Percentiles rank a stretch among this genome's conserved stretches.
Conservation (phyloP, 1,140 invertebrate genomes). For the Elymnias hypermnestra region DNA sequence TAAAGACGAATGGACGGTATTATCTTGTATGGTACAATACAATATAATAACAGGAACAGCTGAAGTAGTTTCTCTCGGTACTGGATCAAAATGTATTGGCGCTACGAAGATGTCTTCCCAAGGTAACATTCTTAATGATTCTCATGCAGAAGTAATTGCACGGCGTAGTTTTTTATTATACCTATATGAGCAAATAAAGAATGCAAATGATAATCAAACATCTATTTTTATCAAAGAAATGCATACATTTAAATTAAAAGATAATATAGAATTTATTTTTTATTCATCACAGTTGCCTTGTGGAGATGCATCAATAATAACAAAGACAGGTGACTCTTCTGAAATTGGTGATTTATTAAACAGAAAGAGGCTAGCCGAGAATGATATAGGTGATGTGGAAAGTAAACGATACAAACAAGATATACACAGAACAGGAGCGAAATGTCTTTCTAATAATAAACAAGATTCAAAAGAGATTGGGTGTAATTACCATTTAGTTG, state of each 20-base stretch:
- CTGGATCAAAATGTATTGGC: constrained; percentile 94
- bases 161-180: constrained; percentile 89
- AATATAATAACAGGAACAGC: constrained; percentile 52
- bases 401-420: constrained; percentile 63
- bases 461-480: constrained; percentile 78
- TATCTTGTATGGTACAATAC: constrained; percentile 84
- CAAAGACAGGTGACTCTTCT: constrained; percentile 64
- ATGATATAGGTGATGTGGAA: constrained; percentile 29
- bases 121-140: constrained; percentile 90
- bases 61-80: constrained; percentile 87
- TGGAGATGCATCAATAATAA: constrained; percentile 95
- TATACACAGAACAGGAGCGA: constrained; percentile 91
- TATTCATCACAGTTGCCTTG: constrained; percentile 93
- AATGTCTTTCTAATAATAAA: constrained; percentile 80
- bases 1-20: constrained; percentile 89
- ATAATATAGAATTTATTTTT: constrained; percentile 87
- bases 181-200: constrained; percentile 80
- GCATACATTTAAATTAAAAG: constrained; percentile 74
- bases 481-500: constrained; percentile 81
- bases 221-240: constrained; percentile 60
- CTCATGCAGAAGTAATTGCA: constrained; percentile 93
- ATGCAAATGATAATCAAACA: constrained; percentile 35
- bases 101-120: constrained; percentile 79
- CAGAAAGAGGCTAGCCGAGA: constrained; percentile 28
- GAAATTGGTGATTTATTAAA: constrained; percentile 42